Evolutionary conservation across 2,797 vertebrate genomes (phyloP).

Genomic region (Acrocephalus scirpaceus): DNA sequence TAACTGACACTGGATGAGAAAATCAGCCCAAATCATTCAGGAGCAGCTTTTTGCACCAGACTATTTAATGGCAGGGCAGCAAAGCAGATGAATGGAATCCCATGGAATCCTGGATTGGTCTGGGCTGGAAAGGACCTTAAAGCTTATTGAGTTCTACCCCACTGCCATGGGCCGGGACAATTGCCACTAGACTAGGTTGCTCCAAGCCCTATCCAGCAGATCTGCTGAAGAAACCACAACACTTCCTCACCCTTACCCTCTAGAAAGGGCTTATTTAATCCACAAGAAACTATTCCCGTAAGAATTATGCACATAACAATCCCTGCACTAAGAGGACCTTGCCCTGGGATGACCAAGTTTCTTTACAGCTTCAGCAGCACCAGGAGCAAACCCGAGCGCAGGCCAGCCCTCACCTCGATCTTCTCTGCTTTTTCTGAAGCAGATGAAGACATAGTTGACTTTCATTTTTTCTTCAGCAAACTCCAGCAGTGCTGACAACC

Average conservation of each 20-base stretch:
- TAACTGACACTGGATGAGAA: background rate
- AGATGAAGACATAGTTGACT: slow-evolving; percentile 93
- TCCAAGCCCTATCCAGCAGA: background rate
- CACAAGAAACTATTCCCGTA: background rate
- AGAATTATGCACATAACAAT: accelerated
- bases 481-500: slow-evolving; percentile 92
- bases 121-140: background rate
- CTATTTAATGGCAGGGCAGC: background rate
- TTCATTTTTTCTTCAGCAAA: slow-evolving; percentile 97
- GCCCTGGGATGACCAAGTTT: background rate
- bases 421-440: slow-evolving; percentile 94
- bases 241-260: background rate
- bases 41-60: background rate
- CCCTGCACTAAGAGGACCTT: background rate
- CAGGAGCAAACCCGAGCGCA: accelerated
- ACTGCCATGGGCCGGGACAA: background rate
- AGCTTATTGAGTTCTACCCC: background rate
- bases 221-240: background rate
- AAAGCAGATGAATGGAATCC: background rate
- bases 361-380: background rate
- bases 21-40: background rate
- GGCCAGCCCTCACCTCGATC: slow-evolving; percentile 86
- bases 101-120: background rate
- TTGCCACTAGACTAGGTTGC: background rate
- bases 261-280: background rate